These are phyloP conservation scores for Prolemur simus DNA, from an alignment of 2,113 vertebrate genomes.

Conservation along the genomic window DNA sequence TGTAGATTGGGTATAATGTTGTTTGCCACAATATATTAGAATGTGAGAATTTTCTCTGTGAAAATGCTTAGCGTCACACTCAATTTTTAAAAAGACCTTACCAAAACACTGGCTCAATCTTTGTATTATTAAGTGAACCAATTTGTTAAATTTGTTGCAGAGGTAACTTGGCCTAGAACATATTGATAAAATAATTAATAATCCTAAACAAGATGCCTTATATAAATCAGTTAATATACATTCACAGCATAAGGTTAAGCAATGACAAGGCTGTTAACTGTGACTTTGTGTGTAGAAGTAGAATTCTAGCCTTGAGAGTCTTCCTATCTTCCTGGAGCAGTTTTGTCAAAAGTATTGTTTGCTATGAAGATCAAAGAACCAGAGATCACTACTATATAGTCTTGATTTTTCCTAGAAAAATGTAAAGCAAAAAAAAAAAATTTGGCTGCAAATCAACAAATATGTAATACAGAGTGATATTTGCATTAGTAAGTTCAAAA, in stretches of 20 bases:
- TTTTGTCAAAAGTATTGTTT: background rate
- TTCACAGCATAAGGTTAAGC: background rate
- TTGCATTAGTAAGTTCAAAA: background rate
- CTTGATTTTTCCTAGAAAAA: background rate
- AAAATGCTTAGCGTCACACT: background rate
- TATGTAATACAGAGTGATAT: background rate
- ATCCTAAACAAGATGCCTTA: background rate
- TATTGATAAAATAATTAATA: background rate
- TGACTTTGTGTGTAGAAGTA: background rate
- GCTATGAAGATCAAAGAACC: background rate
- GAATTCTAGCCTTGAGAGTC: background rate
- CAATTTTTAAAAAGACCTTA: background rate
- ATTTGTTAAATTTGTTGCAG: background rate
- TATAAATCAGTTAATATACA: background rate
- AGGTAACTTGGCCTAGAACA: background rate
- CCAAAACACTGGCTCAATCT: background rate
- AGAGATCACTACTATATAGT: rapidly evolving
- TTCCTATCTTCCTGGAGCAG: no score
- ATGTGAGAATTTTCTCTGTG: background rate
- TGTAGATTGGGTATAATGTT: background rate
- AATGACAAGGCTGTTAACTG: background rate
- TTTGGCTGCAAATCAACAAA: background rate
- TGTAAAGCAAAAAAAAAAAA: background rate
- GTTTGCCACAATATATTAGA: background rate
- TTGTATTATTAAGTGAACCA: background rate